A percentile compares a stretch with the other conserved stretches of the same genome.
Conservation (phyloP, 2,797 vertebrate genomes). For the Gobio occitaniae region DNA sequence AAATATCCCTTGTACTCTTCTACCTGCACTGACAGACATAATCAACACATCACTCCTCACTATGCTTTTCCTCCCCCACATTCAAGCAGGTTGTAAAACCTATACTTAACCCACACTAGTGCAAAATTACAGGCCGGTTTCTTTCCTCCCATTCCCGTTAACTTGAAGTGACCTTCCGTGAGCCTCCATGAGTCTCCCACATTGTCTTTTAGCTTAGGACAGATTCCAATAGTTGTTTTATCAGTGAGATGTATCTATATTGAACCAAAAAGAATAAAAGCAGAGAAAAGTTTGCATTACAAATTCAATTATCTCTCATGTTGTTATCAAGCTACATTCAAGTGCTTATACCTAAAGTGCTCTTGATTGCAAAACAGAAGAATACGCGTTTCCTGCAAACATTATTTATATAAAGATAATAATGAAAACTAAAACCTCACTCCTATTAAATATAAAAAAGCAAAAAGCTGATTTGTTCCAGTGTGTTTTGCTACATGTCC, state of each 20-base stretch:
- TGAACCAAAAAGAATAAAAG: background rate
- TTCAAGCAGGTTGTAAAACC: slow-evolving; percentile 2
- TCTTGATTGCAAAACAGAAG: background rate
- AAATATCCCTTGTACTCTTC: background rate
- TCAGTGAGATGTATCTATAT: background rate
- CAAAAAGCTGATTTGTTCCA: background rate
- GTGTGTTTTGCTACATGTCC: background rate
- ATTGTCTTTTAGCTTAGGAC: background rate
- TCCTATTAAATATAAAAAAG: too few species aligned
- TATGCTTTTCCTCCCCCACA: background rate
- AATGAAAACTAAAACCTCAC: background rate
- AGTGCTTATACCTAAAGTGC: background rate
- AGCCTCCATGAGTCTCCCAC: too few species aligned
- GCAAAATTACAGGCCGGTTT: background rate
- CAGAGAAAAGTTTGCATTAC: background rate
- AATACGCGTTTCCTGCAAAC: background rate
- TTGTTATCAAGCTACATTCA: background rate
- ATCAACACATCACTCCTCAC: background rate
- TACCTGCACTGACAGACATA: slow-evolving; percentile 1
- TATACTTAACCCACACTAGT: background rate
- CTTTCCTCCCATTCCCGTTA: background rate
- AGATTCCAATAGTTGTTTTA: background rate
- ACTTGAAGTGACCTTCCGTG: background rate
- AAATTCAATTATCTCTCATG: background rate
- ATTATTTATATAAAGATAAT: background rate